Evolutionary conservation across 1,140 invertebrate species (phyloP).

Genomic region (Limonius californicus): DNA sequence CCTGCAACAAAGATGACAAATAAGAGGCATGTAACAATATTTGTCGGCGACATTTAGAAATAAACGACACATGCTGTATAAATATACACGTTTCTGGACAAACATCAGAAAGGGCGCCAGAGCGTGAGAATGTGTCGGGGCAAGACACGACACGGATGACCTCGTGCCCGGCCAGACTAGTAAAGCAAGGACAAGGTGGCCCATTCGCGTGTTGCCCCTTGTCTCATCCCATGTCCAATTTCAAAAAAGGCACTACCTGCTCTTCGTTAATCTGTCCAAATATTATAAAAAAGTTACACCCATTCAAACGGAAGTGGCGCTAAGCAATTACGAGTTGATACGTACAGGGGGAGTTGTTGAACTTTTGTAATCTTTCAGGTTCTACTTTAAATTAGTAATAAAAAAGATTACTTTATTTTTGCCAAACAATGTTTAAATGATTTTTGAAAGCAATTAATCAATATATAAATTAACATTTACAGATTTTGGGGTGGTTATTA

Average conservation of each 20-base stretch:
- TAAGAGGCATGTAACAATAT: conserved; percentile 20
- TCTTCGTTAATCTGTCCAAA: neutral
- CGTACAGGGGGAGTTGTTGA: too few relatives aligned
- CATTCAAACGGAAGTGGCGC: too few relatives aligned
- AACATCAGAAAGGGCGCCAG: conserved; percentile 26
- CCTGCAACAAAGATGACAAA: conserved; percentile 34
- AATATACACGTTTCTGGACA: conserved; percentile 24
- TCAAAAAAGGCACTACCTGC: conserved; percentile 3
- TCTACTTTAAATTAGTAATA: too few relatives aligned
- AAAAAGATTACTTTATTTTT: too few relatives aligned
- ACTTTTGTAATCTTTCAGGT: too few relatives aligned
- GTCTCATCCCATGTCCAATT: neutral
- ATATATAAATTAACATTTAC: too few relatives aligned
- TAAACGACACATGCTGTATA: conserved; percentile 34
- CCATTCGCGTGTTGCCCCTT: conserved; percentile 10
- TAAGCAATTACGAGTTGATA: too few relatives aligned
- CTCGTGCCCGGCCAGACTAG: conserved; percentile 19
- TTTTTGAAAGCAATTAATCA: too few relatives aligned
- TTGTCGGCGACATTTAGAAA: conserved; percentile 7
- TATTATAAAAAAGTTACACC: too few relatives aligned
- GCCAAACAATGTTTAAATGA: too few relatives aligned
- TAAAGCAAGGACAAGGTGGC: conserved; percentile 18
- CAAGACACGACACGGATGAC: conserved; percentile 20
- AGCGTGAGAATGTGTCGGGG: conserved; percentile 29
- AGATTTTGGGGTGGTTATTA: too few relatives aligned